These are phyloP conservation scores for Aplidium turbinatum DNA, from an alignment of 23 tunicate species.

Conservation along the genomic window DNA sequence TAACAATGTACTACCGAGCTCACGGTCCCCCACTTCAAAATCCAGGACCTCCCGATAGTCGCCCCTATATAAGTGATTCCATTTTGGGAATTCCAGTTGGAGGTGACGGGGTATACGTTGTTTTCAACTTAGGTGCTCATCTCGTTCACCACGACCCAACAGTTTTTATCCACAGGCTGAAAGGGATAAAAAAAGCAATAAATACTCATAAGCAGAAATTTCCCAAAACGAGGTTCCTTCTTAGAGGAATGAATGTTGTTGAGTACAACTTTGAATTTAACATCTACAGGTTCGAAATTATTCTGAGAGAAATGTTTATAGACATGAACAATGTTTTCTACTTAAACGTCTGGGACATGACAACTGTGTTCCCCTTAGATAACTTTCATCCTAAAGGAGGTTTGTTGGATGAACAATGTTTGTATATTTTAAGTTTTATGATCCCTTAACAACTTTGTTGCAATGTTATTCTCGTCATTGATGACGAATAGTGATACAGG, in stretches of 20 bases:
- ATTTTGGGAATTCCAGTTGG: constrained; percentile 18
- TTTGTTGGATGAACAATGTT: constrained; percentile 3
- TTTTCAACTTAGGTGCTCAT: constrained; percentile 47
- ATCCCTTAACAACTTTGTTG: too few species aligned
- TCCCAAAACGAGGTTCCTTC: constrained; percentile 18
- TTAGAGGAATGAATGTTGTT: constrained; percentile 11
- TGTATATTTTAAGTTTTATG: not conserved
- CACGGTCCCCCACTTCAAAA: constrained; percentile 53
- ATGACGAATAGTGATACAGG: too few species aligned
- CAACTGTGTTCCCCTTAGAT: constrained; percentile 17
- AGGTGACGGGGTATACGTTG: constrained; percentile 9
- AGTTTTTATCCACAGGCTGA: constrained; percentile 24
- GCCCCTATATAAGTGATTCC: constrained; percentile 54
- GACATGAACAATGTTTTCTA: constrained; percentile 2
- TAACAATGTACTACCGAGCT: constrained; percentile 43
- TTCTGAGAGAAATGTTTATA: constrained; percentile 9
- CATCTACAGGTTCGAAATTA: constrained; percentile 21
- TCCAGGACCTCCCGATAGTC: constrained; percentile 54
- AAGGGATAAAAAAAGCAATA: constrained; percentile 31
- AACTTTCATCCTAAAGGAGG: constrained; percentile 4
- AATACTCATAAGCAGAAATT: not conserved
- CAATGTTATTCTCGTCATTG: too few species aligned
- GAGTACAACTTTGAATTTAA: constrained; percentile 16
- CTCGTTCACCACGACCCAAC: constrained; percentile 27
- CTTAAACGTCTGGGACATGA: constrained; percentile 45